Percentiles rank a stretch among this genome's conserved stretches.
These are phyloP conservation scores for Menura novaehollandiae DNA, from an alignment of 2,113 vertebrate species.

Conservation along the genomic window DNA sequence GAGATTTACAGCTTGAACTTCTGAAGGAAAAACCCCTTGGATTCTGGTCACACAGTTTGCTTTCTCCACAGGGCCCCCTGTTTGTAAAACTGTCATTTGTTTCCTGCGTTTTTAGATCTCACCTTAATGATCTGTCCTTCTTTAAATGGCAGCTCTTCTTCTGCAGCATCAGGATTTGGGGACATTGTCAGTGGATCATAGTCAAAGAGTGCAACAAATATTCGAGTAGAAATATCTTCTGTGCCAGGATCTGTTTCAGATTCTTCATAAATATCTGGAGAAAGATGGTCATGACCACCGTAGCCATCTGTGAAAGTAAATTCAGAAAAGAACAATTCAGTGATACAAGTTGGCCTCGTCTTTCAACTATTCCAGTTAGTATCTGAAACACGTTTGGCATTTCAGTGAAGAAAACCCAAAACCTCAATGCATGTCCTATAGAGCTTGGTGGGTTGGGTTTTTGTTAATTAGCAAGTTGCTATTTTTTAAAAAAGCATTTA, in stretches of 20 bases:
- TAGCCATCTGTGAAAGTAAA: slow-evolving; percentile 79
- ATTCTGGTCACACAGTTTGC: neutral
- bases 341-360: neutral
- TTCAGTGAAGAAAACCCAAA: neutral
- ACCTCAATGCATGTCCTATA: neutral
- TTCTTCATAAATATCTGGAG: slow-evolving; percentile 87
- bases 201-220: slow-evolving; percentile 96
- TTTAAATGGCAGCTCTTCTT: slow-evolving; percentile 95
- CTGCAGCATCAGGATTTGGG: slow-evolving; percentile 92
- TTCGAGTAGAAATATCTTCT: slow-evolving; percentile 81
- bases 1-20: neutral
- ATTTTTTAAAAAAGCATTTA: neutral
- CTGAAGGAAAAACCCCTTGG: neutral
- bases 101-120: neutral
- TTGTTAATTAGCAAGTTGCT: neutral
- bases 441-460: neutral
- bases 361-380: neutral
- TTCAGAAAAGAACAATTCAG: neutral
- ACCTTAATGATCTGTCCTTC: slow-evolving; percentile 99
- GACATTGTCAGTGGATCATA: slow-evolving; percentile 97
- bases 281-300: slow-evolving; percentile 77
- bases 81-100: neutral
- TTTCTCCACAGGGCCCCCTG: neutral
- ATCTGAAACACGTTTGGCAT: neutral
- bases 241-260: slow-evolving; percentile 80